Evolutionary conservation across 1,140 invertebrate species (phyloP), one percentile per base, ranked within the genome.

Genomic region (Pentalonia nigronervosa): DNA sequence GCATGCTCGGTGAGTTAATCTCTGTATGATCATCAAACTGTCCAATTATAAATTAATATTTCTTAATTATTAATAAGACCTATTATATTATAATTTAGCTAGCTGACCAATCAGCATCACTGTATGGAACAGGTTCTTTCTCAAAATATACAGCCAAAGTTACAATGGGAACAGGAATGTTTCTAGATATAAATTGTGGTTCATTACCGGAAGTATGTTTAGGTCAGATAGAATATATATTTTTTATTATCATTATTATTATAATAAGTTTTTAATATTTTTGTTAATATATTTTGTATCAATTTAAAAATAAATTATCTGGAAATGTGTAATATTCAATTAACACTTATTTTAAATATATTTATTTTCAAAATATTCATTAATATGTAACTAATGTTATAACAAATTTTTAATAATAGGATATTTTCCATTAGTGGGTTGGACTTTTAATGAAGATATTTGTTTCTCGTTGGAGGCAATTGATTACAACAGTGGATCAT

Each of bases 91-190:
- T 91, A 25, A 94, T 95, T 81, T 94, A 97, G 96, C 96, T 98
- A 95, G 97, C 97, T 23, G 97, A 98, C 95, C 97, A 98, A 95
- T 96, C 98, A 84, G 98, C 98, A 0, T 98, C 99, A 3, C 97
- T 99, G 95, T 99, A 98, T 96, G 99, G 98, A 30, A 97, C 98
- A 1, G 97, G 98, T 94, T 99, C 98, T 94, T 98, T 98, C 95
- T 95, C 96, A 1, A 95, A 96, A 7, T 98, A 98, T 30, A 97
- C 98, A 95, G 96, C 99, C 0, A 99, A 99, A 95, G 95, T 99
- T 34, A 99, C 99, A 0, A 96, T 99, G 95, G 99, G 99, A 1
- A 99, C 99, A 0, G 99, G 99, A 0, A 98, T 97, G 2, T 99
- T 99, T 95, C 95, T 99, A 2, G 97, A 99, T 95, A 96, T 99